These are phyloP conservation scores for Aporrectodea caliginosa DNA, from an alignment of 1,140 invertebrate genomes.

Conservation along the genomic window DNA sequence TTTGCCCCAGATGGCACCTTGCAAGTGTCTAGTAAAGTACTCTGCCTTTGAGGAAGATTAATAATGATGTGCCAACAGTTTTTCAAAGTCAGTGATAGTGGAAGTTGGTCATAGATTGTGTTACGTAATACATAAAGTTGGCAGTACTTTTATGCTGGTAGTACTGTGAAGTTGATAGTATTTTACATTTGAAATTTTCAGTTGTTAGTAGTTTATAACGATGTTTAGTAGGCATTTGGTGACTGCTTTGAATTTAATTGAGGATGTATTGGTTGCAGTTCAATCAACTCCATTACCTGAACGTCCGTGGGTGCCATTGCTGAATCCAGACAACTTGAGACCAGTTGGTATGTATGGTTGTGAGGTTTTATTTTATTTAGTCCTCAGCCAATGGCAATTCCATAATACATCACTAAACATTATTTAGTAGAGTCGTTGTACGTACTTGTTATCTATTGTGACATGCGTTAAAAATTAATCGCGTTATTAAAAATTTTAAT, in stretches of 20 bases:
- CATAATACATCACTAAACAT: not conserved
- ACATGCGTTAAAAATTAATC: not conserved
- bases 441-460: not conserved
- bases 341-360: slow-evolving; percentile 63
- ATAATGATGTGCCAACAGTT: no score
- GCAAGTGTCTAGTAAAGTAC: no score
- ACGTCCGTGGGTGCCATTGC: slow-evolving; percentile 87
- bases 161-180: not conserved
- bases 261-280: slow-evolving; percentile 66
- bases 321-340: slow-evolving; percentile 75
- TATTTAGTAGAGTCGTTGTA: not conserved
- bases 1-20: no score
- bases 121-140: no score
- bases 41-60: no score
- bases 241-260: not conserved
- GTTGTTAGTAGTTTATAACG: not conserved
- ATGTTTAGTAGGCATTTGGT: no score
- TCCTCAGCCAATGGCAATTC: not conserved
- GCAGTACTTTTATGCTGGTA: not conserved
- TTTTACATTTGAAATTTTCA: not conserved
- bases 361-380: not conserved
- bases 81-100: no score
- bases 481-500: not conserved
- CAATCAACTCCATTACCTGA: slow-evolving; percentile 80
- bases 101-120: no score